Conservation (phyloP, 2,888 invertebrate species). For the Dorcus hopei region DNA sequence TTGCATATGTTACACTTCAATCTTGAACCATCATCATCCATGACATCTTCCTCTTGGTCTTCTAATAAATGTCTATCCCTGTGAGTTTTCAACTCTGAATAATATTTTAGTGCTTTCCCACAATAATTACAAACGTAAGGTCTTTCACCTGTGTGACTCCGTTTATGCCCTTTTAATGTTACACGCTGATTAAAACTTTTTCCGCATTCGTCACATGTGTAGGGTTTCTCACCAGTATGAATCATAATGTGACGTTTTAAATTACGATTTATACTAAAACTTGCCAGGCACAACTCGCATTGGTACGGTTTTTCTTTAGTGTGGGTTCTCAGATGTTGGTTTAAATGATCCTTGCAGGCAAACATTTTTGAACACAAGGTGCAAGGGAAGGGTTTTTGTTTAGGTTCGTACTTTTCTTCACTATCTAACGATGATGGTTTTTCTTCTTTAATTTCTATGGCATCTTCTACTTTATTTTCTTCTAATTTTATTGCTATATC, state of each 20-base stretch:
- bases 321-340: background rate
- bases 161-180: constrained; percentile 12
- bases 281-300: background rate
- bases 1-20: constrained; percentile 12
- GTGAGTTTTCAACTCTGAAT: background rate
- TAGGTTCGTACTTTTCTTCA: too few species aligned
- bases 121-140: constrained; percentile 20
- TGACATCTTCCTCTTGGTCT: background rate
- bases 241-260: constrained; percentile 20
- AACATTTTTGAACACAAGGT: background rate
- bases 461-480: too few species aligned
- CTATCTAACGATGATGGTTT: too few species aligned
- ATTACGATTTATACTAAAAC: constrained; percentile 6
- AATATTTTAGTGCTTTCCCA: constrained; percentile 16
- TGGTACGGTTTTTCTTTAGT: background rate
- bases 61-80: background rate
- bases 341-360: background rate
- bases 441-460: too few species aligned
- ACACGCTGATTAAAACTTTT: constrained; percentile 20
- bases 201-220: constrained; percentile 20
- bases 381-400: background rate
- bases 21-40: background rate
- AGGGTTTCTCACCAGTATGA: constrained; percentile 17
- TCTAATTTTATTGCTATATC: too few species aligned
- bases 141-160: constrained; percentile 12